Percentiles rank a stretch among this genome's conserved stretches.
phyloP scores from a whole-genome alignment of 2,888 invertebrate genomes.

The Nasonovia ribisnigri region DNA sequence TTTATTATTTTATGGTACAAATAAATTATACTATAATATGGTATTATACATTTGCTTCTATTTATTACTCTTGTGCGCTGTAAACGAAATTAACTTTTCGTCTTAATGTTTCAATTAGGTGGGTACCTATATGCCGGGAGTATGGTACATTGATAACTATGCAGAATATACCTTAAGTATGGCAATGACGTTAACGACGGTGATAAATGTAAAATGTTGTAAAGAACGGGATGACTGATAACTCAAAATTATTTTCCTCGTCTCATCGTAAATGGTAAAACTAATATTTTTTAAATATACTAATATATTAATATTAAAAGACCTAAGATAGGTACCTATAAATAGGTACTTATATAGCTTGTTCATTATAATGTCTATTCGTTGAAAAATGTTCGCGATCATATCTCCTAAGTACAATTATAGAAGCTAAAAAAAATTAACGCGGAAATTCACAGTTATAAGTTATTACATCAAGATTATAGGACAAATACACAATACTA shows the following conservation, averaged over 20 bases:
- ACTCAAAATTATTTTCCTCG: background rate
- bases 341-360: background rate
- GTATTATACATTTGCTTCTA: background rate
- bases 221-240: background rate
- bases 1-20: slow-evolving; percentile 46
- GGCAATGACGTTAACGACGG: background rate
- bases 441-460: background rate
- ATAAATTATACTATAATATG: background rate
- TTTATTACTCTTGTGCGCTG: background rate
- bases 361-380: background rate
- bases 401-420: background rate
- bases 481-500: too few relatives aligned
- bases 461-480: background rate
- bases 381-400: background rate
- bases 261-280: background rate
- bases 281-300: background rate
- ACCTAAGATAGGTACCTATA: background rate
- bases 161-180: background rate
- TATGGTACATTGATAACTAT: too few relatives aligned
- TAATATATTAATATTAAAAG: background rate
- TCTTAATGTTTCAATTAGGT: slow-evolving; percentile 18
- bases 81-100: background rate
- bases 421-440: background rate
- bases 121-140: background rate
- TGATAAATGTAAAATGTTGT: background rate